These are phyloP conservation scores for Aldabrachelys gigantea DNA, from an alignment of 2,113 vertebrate genomes.

Conservation along the genomic window DNA sequence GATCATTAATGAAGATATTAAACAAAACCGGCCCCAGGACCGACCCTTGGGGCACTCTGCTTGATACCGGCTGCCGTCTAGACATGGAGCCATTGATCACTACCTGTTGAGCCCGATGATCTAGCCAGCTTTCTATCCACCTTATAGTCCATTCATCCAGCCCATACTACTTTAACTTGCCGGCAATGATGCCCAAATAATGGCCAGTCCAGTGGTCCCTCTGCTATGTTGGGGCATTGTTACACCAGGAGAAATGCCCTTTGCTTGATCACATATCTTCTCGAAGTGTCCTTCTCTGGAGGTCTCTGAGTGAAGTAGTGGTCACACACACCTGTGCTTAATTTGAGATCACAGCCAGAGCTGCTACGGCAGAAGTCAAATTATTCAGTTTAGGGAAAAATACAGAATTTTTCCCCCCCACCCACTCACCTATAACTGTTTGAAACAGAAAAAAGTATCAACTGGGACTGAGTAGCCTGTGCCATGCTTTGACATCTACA, in stretches of 20 bases:
- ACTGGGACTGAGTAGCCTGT: not conserved
- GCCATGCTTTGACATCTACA: fast-evolving
- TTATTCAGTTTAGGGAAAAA: not conserved
- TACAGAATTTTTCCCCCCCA: fast-evolving
- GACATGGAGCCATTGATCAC: no score
- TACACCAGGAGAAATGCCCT: conserved; percentile 35
- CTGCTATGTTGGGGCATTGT: not conserved
- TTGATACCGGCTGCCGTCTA: no score
- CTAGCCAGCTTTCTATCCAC: no score
- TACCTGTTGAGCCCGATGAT: no score
- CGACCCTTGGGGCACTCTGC: no score
- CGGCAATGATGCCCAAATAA: not conserved
- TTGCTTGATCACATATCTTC: not conserved
- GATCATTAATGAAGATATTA: no score
- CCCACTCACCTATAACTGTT: not conserved
- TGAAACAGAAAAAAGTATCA: not conserved
- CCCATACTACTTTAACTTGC: no score
- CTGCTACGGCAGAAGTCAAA: not conserved
- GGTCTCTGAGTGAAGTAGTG: not conserved
- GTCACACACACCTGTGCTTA: not conserved
- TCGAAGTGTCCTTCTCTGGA: not conserved
- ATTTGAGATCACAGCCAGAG: not conserved
- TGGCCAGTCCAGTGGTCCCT: not conserved
- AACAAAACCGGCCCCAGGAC: no score
- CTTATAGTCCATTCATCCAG: no score